These are phyloP conservation scores for Nothocercus nigrocapillus DNA, from an alignment of 2,113 vertebrate genomes.

Conservation along the genomic window DNA sequence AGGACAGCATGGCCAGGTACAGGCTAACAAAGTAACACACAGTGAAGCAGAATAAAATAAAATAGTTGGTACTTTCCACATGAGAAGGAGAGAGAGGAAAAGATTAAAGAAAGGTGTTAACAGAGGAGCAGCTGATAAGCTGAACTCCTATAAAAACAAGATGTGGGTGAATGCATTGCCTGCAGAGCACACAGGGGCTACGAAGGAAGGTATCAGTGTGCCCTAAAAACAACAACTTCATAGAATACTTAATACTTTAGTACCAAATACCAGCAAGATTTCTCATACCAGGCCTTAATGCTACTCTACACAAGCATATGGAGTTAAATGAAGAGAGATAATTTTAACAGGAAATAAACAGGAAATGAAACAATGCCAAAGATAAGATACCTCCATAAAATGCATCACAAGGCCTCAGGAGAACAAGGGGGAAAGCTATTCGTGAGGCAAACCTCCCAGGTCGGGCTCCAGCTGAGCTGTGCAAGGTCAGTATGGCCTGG, in stretches of 20 bases:
- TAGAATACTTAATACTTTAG: background rate
- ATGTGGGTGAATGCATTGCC: background rate
- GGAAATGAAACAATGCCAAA: constrained; percentile 44
- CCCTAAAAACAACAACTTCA: background rate
- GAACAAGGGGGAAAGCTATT: constrained; percentile 33
- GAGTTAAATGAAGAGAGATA: background rate
- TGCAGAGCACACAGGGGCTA: background rate
- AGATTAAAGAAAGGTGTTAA: background rate
- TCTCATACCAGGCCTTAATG: background rate
- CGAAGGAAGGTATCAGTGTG: background rate
- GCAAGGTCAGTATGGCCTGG: background rate
- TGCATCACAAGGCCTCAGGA: background rate
- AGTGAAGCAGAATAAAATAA: background rate
- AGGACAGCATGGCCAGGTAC: background rate
- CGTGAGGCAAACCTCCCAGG: constrained; percentile 4
- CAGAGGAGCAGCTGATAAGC: background rate
- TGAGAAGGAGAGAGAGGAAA: background rate
- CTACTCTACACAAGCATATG: background rate
- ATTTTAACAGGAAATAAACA: background rate
- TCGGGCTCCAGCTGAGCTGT: constrained; percentile 10
- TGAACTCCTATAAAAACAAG: background rate
- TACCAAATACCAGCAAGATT: background rate
- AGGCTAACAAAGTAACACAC: background rate
- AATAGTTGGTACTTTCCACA: background rate
- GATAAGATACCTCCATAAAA: constrained; percentile 28